phyloP scores from a whole-genome alignment of 2,113 vertebrate species.

The Genyomyrus donnyi region DNA sequence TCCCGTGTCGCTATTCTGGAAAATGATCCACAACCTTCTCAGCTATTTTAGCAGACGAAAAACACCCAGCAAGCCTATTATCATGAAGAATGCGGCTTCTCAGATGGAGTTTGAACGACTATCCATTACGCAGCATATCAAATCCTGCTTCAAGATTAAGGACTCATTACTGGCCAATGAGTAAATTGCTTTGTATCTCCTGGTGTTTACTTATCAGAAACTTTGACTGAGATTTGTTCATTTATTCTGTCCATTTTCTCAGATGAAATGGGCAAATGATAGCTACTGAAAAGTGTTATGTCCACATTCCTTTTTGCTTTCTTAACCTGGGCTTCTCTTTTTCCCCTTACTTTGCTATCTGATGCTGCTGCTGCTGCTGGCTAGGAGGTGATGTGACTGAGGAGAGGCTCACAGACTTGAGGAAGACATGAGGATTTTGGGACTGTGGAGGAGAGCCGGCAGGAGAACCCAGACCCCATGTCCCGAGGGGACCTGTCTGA shows the following conservation, averaged over 20 bases:
- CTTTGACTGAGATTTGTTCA: not conserved
- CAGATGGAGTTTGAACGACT: not conserved
- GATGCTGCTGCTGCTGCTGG: not conserved
- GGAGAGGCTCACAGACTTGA: not conserved
- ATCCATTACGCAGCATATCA: not conserved
- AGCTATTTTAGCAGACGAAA: not conserved
- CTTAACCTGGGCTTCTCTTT: not conserved
- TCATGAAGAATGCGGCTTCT: not conserved
- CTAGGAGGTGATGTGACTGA: conserved; percentile 32
- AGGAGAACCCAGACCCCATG: not conserved
- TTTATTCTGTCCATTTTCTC: not conserved
- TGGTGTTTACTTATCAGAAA: not conserved
- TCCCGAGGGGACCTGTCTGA: not conserved
- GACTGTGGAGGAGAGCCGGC: conserved; percentile 16
- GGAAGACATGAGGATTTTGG: conserved; percentile 30
- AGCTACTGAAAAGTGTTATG: not conserved
- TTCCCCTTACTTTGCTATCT: not conserved
- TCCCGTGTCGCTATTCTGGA: conserved; percentile 20
- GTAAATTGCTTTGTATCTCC: not conserved
- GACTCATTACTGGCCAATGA: not conserved
- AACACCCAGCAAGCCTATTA: not conserved
- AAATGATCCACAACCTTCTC: conserved; percentile 10
- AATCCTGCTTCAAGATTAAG: not conserved
- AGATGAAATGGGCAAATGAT: not conserved
- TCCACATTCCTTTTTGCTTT: not conserved